Evolutionary conservation across 2,113 vertebrate genomes (phyloP).

Genomic region (Tricholaema leucomelas): DNA sequence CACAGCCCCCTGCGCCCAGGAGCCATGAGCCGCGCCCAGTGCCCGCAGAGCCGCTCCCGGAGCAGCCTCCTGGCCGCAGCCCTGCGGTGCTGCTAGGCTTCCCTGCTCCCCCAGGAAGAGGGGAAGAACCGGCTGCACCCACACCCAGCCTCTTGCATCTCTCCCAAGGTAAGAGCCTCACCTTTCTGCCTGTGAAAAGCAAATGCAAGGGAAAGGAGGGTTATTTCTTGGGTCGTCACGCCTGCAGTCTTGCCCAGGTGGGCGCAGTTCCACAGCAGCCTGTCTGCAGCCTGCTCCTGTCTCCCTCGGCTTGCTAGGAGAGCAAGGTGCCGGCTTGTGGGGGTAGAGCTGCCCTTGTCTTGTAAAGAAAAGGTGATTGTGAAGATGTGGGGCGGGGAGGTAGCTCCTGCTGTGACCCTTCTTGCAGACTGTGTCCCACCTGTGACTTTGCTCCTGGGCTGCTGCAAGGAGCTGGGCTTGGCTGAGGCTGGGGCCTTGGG

Average conservation of each 20-base stretch:
- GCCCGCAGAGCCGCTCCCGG: accelerated
- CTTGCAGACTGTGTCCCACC: background rate
- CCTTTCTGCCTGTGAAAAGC: background rate
- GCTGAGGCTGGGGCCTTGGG: background rate
- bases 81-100: background rate
- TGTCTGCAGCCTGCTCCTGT: background rate
- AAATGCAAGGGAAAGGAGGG: background rate
- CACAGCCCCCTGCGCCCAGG: background rate
- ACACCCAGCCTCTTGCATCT: background rate
- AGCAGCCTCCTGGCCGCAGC: background rate
- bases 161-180: slow-evolving; percentile 24
- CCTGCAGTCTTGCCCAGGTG: background rate
- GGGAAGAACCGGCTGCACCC: accelerated
- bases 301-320: background rate
- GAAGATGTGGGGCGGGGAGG: background rate
- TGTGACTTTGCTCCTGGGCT: background rate
- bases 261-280: background rate
- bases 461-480: background rate
- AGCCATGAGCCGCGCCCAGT: slow-evolving; percentile 20
- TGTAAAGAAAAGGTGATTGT: background rate
- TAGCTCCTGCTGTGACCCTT: background rate
- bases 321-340: background rate
- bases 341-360: background rate
- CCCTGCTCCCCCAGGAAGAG: background rate
- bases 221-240: accelerated